Conservation (phyloP, 1,140 invertebrate species). For the Drosophila bipectinata region DNA sequence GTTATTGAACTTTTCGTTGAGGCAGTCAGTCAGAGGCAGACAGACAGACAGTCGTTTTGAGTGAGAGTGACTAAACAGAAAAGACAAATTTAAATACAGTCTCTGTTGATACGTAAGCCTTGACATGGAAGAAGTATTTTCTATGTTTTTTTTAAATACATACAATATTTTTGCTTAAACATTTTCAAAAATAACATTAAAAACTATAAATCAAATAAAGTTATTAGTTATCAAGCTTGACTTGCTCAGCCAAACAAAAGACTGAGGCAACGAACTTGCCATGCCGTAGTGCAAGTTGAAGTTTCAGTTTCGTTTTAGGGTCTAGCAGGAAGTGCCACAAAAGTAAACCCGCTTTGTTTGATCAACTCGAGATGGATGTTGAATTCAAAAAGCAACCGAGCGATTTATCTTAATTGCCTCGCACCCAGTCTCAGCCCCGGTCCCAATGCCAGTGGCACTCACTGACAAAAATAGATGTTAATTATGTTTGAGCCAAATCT, state of each 20-base stretch:
- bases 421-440: constrained; percentile 4
- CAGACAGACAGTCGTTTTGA: constrained; percentile 11
- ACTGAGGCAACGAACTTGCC: constrained; percentile 57
- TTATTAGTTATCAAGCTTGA: background rate
- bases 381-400: constrained; percentile 3
- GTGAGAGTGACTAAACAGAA: constrained; percentile 37
- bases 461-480: constrained; percentile 48
- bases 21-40: constrained; percentile 21
- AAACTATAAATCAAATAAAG: background rate
- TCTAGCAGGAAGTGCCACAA: constrained; percentile 59
- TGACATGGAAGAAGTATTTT: background rate
- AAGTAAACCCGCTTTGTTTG: constrained; percentile 46
- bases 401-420: constrained; percentile 55
- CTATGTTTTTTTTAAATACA: background rate
- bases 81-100: background rate
- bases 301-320: constrained; percentile 14
- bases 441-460: constrained; percentile 48
- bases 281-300: constrained; percentile 13
- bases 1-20: constrained; percentile 65
- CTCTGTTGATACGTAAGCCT: background rate
- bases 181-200: background rate
- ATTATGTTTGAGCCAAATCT: constrained; percentile 54
- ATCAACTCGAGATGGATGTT: constrained; percentile 11
- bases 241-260: constrained; percentile 33
- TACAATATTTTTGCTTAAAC: background rate